Conservation (phyloP, 1,140 invertebrate species). For the Heliconius melpomene region DNA sequence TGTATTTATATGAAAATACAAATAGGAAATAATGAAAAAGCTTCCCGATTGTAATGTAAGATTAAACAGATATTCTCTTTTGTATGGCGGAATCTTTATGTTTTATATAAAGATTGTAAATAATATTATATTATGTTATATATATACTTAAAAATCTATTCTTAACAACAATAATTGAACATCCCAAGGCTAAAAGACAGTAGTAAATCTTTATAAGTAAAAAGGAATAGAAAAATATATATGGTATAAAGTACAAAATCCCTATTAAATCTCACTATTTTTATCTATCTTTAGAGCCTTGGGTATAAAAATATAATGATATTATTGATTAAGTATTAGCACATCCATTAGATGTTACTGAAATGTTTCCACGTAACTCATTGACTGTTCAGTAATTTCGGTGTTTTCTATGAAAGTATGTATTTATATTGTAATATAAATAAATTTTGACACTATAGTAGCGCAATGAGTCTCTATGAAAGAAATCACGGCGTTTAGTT, state of each 20-base stretch:
- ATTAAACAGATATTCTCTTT: too few relatives aligned
- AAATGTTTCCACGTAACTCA: not conserved
- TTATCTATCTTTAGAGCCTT: not conserved
- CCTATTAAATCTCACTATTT: not conserved
- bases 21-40: too few relatives aligned
- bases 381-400: too few relatives aligned
- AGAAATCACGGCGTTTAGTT: too few relatives aligned
- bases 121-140: too few relatives aligned
- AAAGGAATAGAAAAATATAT: not conserved
- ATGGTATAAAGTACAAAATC: not conserved
- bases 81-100: not conserved
- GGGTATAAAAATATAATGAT: conserved; percentile 5
- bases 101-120: too few relatives aligned
- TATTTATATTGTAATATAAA: not conserved
- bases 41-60: too few relatives aligned
- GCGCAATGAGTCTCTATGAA: too few relatives aligned
- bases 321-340: conserved; percentile 9
- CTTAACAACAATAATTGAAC: too few relatives aligned
- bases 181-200: too few relatives aligned
- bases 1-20: too few relatives aligned
- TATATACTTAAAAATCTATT: too few relatives aligned
- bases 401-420: not conserved
- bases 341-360: not conserved
- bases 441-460: not conserved
- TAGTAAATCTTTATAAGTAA: not conserved